Percentiles rank a stretch among this genome's conserved stretches.
phyloP scores from a whole-genome alignment of 2,797 vertebrate species.

The Chanos chanos region DNA sequence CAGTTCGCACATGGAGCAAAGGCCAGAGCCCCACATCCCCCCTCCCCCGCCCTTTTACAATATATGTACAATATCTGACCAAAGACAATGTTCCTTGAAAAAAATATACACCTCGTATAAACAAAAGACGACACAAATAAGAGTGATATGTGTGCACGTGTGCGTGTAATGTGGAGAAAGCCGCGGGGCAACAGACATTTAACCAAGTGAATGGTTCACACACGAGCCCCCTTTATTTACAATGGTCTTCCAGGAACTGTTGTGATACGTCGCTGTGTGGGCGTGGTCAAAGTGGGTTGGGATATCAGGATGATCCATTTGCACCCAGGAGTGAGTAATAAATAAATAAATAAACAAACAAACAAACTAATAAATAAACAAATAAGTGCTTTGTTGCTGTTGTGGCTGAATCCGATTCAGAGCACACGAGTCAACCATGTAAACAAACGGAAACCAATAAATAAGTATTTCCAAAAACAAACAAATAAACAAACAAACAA shows the following conservation, averaged over 20 bases:
- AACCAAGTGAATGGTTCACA: constrained; percentile 36
- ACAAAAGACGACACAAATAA: constrained; percentile 31
- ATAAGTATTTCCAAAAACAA: background rate
- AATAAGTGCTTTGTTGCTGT: no score
- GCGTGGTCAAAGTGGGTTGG: no score
- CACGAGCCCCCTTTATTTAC: no score
- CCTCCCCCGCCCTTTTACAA: constrained; percentile 20
- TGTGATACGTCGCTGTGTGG: no score
- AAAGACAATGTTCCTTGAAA: constrained; percentile 35
- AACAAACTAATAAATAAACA: no score
- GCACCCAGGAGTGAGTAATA: no score
- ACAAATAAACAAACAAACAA: background rate
- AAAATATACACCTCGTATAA: constrained; percentile 24
- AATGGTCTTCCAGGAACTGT: no score
- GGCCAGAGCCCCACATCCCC: no score
- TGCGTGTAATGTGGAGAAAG: background rate
- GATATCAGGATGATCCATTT: no score
- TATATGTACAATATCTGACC: constrained; percentile 24
- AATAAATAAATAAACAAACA: no score
- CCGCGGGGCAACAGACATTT: constrained; percentile 26
- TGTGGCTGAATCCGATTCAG: constrained; percentile 6
- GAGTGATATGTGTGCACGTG: background rate
- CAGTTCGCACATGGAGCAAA: constrained; percentile 19
- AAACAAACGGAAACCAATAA: background rate
- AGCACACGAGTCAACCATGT: constrained; percentile 32